phyloP scores from a whole-genome alignment of 2,888 invertebrate genomes.

The Tinea semifulvella region DNA sequence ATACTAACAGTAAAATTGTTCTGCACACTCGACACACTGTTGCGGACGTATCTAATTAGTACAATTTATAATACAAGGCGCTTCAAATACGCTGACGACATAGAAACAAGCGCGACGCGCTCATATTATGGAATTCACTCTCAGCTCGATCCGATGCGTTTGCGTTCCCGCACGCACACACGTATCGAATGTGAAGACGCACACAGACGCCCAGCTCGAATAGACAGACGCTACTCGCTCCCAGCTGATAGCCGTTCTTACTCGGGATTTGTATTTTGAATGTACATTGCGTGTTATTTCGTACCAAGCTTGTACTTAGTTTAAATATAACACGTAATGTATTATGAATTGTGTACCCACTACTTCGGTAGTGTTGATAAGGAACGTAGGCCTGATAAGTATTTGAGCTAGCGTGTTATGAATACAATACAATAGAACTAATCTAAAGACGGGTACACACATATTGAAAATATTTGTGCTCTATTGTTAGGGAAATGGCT shows the following conservation, averaged over 20 bases:
- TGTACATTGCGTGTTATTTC: no score
- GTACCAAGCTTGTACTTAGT: no score
- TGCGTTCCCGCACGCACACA: constrained; percentile 23
- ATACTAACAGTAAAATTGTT: neutral
- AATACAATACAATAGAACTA: constrained; percentile 8
- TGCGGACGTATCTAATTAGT: constrained; percentile 4
- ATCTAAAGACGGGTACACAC: constrained; percentile 1
- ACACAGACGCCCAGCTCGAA: neutral
- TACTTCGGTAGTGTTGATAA: no score
- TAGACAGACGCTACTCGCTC: constrained; percentile 3
- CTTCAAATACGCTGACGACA: constrained; percentile 3
- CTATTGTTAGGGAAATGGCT: no score
- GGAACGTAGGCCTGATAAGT: constrained; percentile 1
- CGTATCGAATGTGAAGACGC: constrained; percentile 24
- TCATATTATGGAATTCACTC: constrained; percentile 3
- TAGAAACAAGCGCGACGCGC: constrained; percentile 2
- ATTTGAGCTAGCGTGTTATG: constrained; percentile 1
- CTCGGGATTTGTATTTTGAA: no score
- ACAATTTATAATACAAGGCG: constrained; percentile 6
- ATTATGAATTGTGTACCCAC: no score
- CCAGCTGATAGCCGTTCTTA: neutral
- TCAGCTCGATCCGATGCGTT: constrained; percentile 30
- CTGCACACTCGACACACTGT: neutral
- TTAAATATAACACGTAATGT: no score
- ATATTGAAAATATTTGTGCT: constrained; percentile 1